A percentile compares a stretch with the other conserved stretches of the same genome.
phyloP scores from a whole-genome alignment of 1,140 invertebrate species.

The Brachionus koreanus region DNA sequence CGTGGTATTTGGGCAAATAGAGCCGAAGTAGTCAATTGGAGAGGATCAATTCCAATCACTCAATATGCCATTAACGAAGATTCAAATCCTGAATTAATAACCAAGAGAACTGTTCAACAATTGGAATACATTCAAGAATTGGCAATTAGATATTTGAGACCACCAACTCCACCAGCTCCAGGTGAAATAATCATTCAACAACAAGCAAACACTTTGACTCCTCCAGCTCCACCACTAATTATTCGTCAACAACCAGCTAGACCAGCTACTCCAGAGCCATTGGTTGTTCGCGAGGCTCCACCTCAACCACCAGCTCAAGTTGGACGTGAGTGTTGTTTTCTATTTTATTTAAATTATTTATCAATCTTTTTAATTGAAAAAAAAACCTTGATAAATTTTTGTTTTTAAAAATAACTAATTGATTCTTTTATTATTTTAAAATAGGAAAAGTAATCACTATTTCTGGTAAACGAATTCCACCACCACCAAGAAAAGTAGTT shows the following conservation, averaged over 20 bases:
- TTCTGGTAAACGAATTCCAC: constrained; percentile 14
- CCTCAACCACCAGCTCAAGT: constrained; percentile 44
- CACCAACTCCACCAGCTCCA: constrained; percentile 45
- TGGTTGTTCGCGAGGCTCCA: constrained; percentile 44
- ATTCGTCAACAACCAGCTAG: constrained; percentile 44
- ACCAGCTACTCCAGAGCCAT: constrained; percentile 41
- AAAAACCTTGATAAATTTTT: background rate
- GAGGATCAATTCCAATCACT: constrained; percentile 39
- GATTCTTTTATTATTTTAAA: background rate
- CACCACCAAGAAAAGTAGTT: constrained; percentile 45
- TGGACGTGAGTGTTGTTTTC: background rate
- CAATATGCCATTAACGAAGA: constrained; percentile 43
- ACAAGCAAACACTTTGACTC: background rate
- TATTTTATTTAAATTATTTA: background rate
- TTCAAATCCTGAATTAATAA: constrained; percentile 39
- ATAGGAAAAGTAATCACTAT: constrained; percentile 42
- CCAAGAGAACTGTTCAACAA: background rate
- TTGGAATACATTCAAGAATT: constrained; percentile 43
- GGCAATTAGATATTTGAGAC: constrained; percentile 41
- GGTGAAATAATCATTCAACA: constrained; percentile 42
- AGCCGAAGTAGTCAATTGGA: constrained; percentile 42
- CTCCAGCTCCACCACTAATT: constrained; percentile 44
- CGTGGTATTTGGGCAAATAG: constrained; percentile 42
- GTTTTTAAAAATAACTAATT: background rate
- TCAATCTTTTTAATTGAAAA: background rate